Evolutionary conservation across 2,113 vertebrate species (phyloP).

Genomic region (Candoia aspera): DNA sequence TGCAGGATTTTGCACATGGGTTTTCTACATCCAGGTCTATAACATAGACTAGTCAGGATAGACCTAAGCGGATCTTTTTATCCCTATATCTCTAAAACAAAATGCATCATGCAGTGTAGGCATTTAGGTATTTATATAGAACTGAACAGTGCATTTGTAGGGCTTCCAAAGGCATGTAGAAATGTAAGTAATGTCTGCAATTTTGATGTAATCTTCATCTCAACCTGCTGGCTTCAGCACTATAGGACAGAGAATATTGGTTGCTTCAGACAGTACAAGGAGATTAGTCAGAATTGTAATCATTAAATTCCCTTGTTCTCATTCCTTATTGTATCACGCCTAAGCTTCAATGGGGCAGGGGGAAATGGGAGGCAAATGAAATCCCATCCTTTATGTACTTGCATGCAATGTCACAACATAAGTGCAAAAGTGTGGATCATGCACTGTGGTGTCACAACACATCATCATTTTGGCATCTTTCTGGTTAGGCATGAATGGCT

Average conservation of each 20-base stretch:
- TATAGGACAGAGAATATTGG: not conserved
- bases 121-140: not conserved
- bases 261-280: not conserved
- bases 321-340: not conserved
- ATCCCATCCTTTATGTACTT: not conserved
- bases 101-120: not conserved
- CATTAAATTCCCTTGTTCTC: not conserved
- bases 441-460: too few species aligned
- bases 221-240: too few species aligned
- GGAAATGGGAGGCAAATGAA: not conserved
- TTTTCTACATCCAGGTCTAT: not conserved
- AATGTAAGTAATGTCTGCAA: too few species aligned
- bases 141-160: too few species aligned
- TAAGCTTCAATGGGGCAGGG: too few species aligned
- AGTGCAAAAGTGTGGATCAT: not conserved
- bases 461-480: too few species aligned
- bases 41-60: not conserved
- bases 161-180: not conserved
- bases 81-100: not conserved
- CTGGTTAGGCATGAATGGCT: too few species aligned
- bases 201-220: not conserved
- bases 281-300: not conserved
- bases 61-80: not conserved
- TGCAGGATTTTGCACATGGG: not conserved
- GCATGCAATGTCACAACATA: not conserved